A percentile compares a stretch with the other conserved stretches of the same genome.
Conservation (phyloP, 1,140 invertebrate species). For the Leptinotarsa undecemlineata region DNA sequence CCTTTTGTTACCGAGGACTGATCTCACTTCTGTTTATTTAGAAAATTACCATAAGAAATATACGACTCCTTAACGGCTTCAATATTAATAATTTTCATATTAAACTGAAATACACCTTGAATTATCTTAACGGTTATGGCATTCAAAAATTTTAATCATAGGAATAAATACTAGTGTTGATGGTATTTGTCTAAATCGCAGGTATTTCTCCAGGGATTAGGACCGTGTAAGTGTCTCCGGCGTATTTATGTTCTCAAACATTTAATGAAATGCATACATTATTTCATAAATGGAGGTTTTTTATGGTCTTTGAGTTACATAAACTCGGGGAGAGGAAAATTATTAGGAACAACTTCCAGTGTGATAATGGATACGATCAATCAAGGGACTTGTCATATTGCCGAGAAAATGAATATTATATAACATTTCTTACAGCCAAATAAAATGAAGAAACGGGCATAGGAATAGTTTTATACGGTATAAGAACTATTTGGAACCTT, state of each 20-base stretch:
- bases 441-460: no score
- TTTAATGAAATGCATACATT: slow-evolving; percentile 6
- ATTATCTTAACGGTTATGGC: slow-evolving; percentile 18
- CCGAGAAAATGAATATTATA: no score
- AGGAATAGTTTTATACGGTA: no score
- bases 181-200: slow-evolving; percentile 6
- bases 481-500: no score
- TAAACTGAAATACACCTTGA: slow-evolving; percentile 16
- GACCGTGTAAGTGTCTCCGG: background rate
- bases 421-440: no score
- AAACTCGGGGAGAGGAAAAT: no score
- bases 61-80: slow-evolving; percentile 7
- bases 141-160: slow-evolving; percentile 22
- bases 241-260: slow-evolving; percentile 1
- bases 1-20: background rate
- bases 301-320: background rate
- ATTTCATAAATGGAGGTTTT: background rate
- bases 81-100: slow-evolving; percentile 27
- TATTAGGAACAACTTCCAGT: no score
- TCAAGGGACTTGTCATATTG: no score
- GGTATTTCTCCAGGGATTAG: slow-evolving; percentile 9
- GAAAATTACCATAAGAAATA: slow-evolving; percentile 25
- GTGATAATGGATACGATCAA: no score
- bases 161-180: slow-evolving; percentile 20
- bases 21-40: slow-evolving; percentile 25